Conservation (phyloP, 2,888 invertebrate species). For the Psylliodes chrysocephalus region DNA sequence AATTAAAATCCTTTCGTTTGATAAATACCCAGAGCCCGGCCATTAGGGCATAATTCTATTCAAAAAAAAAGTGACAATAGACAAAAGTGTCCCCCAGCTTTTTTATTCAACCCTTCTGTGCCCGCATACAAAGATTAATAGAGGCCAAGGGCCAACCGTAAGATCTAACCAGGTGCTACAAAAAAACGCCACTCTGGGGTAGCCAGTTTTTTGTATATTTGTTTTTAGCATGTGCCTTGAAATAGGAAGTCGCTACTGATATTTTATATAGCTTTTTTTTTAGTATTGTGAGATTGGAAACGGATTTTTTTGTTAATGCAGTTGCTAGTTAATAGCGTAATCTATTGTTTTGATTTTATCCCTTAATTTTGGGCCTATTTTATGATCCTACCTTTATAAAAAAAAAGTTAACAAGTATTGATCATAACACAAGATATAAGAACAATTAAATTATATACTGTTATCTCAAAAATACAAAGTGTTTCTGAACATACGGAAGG, state of each 20-base stretch:
- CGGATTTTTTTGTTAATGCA: neutral
- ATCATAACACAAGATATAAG: no score
- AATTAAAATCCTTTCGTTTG: neutral
- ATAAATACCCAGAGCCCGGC: constrained; percentile 26
- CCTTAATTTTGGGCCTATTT: neutral
- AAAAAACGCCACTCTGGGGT: constrained; percentile 47
- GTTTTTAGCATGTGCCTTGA: constrained; percentile 29
- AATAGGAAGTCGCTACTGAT: constrained; percentile 4
- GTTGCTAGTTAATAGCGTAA: neutral
- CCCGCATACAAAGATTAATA: constrained; percentile 60
- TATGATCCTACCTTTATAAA: no score
- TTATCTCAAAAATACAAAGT: no score
- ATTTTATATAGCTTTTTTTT: neutral
- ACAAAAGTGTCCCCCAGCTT: constrained; percentile 44
- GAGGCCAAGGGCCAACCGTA: constrained; percentile 46
- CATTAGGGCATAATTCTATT: constrained; percentile 38
- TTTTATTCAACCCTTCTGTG: constrained; percentile 53
- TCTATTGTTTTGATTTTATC: neutral
- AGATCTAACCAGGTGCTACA: constrained; percentile 59
- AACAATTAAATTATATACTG: no score
- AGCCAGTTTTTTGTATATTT: constrained; percentile 23
- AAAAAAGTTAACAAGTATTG: no score
- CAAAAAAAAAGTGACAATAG: constrained; percentile 55
- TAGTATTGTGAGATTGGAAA: neutral
- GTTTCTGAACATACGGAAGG: no score